Evolutionary conservation across 2,888 invertebrate genomes (phyloP), one percentile per base, ranked within the genome.

Genomic region (Caenorhabditis sp.): DNA sequence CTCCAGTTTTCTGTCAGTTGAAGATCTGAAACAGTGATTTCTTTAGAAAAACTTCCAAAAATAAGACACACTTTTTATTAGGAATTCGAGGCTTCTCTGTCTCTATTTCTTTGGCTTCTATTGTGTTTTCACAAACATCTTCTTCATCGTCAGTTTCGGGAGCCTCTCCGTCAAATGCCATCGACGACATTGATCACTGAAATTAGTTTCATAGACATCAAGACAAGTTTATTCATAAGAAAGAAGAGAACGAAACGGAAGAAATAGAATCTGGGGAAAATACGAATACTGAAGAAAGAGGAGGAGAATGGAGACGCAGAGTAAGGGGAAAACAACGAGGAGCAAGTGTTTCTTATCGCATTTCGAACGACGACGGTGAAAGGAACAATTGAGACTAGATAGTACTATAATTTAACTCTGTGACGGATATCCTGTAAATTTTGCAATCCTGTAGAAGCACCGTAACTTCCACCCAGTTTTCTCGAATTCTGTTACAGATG

Each of bases 61-160:
- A 75, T 47, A 16, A 66, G 47, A 38, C 61, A 47, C 28, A 61
- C 56, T 47, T 14, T 51, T 47, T 24, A 16, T 5, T 14, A 8
- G 49, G 22, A n/a, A 28, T 28, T 19, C 54, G 69, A 14, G 24
- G 24, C 58, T 75, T 63, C 44, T 74, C 49, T 4, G 31, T 5
- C 3, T 72, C 63, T 24, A 14, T 59, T 14, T 73, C 24, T 49
- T 26, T 69, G 38, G 12, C 12, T 38, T 49, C 49, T 22, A 19
- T 19, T 28, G 26, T 22, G 19, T 56, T 56, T 56, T 63, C 35
- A 44, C 6, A 31, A 47, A 54, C n/a, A 22, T 68, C 58, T 22
- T 69, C 63, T 22, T 83, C 83, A 54, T 83, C 83, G 22, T 83
- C 83, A 2, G 83, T 83, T 61, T 83, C 83, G 7, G 83, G 69